Conservation (phyloP, 2,797 vertebrate genomes). For the Picus viridis region DNA sequence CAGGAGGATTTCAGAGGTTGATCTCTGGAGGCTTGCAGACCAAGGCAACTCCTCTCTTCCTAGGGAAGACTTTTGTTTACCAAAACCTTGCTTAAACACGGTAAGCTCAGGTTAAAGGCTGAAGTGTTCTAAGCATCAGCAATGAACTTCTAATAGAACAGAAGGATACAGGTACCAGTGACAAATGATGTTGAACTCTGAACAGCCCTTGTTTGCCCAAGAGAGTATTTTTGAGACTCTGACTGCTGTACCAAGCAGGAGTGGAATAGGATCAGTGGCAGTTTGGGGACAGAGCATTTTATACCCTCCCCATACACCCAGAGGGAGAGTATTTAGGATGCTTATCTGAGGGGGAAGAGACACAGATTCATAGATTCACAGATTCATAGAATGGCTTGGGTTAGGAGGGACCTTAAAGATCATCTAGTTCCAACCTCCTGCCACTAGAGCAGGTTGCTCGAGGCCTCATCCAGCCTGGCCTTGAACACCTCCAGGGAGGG, state of each 20-base stretch:
- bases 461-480: too few species aligned
- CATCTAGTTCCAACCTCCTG: too few species aligned
- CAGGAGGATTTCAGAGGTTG: background rate
- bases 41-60: background rate
- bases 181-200: too few species aligned
- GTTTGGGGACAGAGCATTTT: background rate
- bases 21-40: background rate
- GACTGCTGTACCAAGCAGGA: background rate
- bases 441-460: too few species aligned
- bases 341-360: background rate
- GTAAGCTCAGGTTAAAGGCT: background rate
- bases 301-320: background rate
- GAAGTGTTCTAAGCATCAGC: background rate
- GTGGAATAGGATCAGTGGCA: background rate
- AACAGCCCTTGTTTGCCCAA: background rate
- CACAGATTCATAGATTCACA: too few species aligned
- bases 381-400: too few species aligned
- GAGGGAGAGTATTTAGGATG: background rate
- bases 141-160: background rate
- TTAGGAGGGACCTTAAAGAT: too few species aligned
- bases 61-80: too few species aligned
- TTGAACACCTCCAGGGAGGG: too few species aligned
- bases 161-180: background rate
- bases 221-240: background rate
- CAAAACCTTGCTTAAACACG: too few species aligned